These are phyloP conservation scores for Notolepis coatsorum DNA, from an alignment of 2,797 vertebrate species.

Conservation along the genomic window DNA sequence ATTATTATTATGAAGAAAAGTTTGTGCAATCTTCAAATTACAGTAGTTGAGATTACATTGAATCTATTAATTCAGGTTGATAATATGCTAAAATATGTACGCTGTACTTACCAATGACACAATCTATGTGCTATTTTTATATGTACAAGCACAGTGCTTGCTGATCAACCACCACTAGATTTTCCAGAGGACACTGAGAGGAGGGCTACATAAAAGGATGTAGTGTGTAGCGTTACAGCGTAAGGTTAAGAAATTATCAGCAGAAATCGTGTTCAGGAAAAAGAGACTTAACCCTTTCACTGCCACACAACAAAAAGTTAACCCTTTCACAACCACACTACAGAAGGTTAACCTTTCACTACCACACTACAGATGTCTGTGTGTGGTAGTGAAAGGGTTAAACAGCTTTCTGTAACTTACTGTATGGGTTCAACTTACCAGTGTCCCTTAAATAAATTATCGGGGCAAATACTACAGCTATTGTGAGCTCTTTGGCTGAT, in stretches of 20 bases:
- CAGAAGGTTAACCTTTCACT: too few relatives aligned
- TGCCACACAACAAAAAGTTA: constrained; percentile 12
- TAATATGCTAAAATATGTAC: not conserved
- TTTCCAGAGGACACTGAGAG: not conserved
- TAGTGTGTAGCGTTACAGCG: too few relatives aligned
- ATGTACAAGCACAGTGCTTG: not conserved
- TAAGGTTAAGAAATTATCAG: constrained; percentile 25
- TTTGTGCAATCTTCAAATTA: not conserved
- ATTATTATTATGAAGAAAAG: too few relatives aligned
- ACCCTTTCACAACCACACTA: too few relatives aligned
- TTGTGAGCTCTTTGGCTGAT: constrained; percentile 8
- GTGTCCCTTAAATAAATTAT: not conserved
- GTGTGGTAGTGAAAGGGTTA: too few relatives aligned
- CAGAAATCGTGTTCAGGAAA: constrained; percentile 14
- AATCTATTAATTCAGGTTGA: not conserved
- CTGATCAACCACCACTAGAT: not conserved
- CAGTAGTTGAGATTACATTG: not conserved
- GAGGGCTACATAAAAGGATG: constrained; percentile 10
- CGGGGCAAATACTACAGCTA: not conserved
- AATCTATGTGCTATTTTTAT: too few relatives aligned
- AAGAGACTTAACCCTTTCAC: constrained; percentile 12
- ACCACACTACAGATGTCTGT: too few relatives aligned
- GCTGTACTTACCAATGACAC: not conserved
- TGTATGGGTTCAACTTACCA: constrained; percentile 9
- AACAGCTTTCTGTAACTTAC: too few relatives aligned